Base-by-base conservation (phyloP, 2,888 invertebrate genomes). In the Fissipunctia ypsillon region DNA sequence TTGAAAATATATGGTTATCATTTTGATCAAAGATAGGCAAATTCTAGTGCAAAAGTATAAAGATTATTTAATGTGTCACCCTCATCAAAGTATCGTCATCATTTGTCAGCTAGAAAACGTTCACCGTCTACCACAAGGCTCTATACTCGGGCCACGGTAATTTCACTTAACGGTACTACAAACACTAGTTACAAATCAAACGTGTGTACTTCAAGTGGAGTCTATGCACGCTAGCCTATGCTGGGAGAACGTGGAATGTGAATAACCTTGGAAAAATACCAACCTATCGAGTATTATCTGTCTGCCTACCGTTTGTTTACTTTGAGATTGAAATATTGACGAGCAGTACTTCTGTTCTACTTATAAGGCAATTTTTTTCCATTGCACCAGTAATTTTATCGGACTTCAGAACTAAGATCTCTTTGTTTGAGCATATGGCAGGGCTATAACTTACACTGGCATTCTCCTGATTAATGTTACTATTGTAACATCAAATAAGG, bases 201-300 rank as follows among this genome's bases (percentile, higher is more conserved):
- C 43, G 41, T 64, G 31, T 61, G 52, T 65, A 85, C 31, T 75
- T 75, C 77, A 76, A 85, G 83, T 85, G 73, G 73, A 89, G 89
- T 86, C 88, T 83, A 88, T 89, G 91, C 92, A 92, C 91, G 91
- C 90, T 88, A 91, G 88, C 86, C 87, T 88, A 88, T 85, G 81
- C 89, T 83, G 82, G 87, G 91, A 88, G 92, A 91, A 90, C 88
- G 91, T 90, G 89, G 91, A 93, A 93, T 94, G 93, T 91, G 85
- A 90, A 91, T 88, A 92, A 86, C 93, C 93, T 94, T 93, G 91
- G 89, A 73, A 69, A 72, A 76, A 72, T 68, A 79, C 69, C 57
- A 63, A 84, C 78, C 79, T 77, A 80, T 78, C 69, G 67, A 25
- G 76, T 67, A 73, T 77, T 76, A 78, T 82, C 71, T 80, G 52